Percentiles rank a stretch among this genome's conserved stretches.
phyloP scores from a whole-genome alignment of 2,888 invertebrate species.

The Latrodectus elegans region DNA sequence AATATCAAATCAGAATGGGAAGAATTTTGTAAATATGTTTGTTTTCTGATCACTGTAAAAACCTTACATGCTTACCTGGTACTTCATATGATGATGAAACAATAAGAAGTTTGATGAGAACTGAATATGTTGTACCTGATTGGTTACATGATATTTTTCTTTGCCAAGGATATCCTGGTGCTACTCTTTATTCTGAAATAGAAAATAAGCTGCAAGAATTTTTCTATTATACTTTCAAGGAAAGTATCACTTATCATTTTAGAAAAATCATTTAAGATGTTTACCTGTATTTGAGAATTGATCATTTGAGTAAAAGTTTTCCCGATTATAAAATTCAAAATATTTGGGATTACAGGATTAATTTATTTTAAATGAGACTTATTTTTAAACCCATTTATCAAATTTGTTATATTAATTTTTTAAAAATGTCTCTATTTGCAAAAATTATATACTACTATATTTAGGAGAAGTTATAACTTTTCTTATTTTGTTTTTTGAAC shows the following conservation, averaged over 20 bases:
- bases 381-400: no score
- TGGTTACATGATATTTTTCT: constrained; percentile 97
- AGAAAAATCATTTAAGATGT: no score
- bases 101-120: constrained; percentile 98
- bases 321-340: constrained; percentile 86
- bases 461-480: no score
- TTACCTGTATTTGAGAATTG: no score
- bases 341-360: constrained; percentile 80
- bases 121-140: constrained; percentile 96
- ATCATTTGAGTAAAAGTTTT: constrained; percentile 91
- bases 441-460: no score
- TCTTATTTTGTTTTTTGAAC: no score
- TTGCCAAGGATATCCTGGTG: constrained; percentile 97
- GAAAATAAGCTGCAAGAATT: constrained; percentile 83
- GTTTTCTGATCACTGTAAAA: constrained; percentile 93
- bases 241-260: no score
- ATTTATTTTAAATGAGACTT: constrained; percentile 74
- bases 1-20: constrained; percentile 99
- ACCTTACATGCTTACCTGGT: constrained; percentile 87
- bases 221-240: no score
- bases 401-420: no score
- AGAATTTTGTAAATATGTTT: constrained; percentile 95
- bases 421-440: no score
- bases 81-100: constrained; percentile 82
- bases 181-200: constrained; percentile 97